These are phyloP conservation scores for Andrena trimmerana DNA, from an alignment of 2,888 invertebrate species.

Conservation along the genomic window DNA sequence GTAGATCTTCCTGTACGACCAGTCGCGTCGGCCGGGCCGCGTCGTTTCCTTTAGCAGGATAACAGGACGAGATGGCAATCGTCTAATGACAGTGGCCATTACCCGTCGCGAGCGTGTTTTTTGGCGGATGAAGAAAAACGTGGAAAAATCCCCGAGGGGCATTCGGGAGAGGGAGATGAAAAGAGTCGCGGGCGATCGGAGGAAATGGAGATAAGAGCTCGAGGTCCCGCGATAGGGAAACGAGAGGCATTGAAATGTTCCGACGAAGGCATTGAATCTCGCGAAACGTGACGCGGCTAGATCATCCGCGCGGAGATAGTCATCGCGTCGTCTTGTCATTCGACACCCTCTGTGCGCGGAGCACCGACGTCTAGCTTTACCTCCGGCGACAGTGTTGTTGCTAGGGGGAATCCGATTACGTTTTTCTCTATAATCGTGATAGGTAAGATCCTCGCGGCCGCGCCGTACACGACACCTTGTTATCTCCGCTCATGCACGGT, in stretches of 20 bases:
- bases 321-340: slow-evolving; percentile 56
- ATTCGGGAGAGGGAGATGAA: too few species aligned
- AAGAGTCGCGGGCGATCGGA: background rate
- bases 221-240: background rate
- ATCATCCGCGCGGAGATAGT: slow-evolving; percentile 49
- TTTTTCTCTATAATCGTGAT: slow-evolving; percentile 55
- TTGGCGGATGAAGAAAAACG: slow-evolving; percentile 6
- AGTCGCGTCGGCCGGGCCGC: slow-evolving; percentile 28
- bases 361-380: slow-evolving; percentile 57
- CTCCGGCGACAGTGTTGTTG: slow-evolving; percentile 61
- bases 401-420: slow-evolving; percentile 62
- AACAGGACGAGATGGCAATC: slow-evolving; percentile 27
- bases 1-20: slow-evolving; percentile 58
- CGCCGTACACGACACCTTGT: slow-evolving; percentile 29
- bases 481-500: background rate
- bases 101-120: slow-evolving; percentile 10
- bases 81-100: slow-evolving; percentile 47
- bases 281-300: slow-evolving; percentile 29
- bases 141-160: background rate
- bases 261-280: background rate
- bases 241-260: background rate
- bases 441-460: slow-evolving; percentile 24
- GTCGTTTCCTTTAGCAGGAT: slow-evolving; percentile 53
- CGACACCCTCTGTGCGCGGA: slow-evolving; percentile 48
- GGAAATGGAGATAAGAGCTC: background rate